phyloP scores from a whole-genome alignment of 2,797 vertebrate genomes.

The Liasis olivaceus region DNA sequence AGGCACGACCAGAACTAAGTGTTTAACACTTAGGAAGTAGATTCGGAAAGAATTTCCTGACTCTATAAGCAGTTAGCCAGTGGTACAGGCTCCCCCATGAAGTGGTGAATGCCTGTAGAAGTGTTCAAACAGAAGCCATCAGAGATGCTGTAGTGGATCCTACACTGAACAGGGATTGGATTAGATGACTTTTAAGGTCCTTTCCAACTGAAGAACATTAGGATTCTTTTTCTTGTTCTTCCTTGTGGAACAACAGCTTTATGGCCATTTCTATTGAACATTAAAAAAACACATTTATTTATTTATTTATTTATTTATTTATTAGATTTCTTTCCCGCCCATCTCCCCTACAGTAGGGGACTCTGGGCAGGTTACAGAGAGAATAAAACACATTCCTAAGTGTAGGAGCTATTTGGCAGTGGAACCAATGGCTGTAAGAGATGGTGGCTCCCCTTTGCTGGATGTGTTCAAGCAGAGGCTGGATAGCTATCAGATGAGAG shows the following conservation, averaged over 20 bases:
- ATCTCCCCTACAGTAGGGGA: no score
- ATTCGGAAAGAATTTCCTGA: background rate
- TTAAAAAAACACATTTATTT: no score
- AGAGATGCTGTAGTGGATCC: background rate
- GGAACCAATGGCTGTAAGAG: background rate
- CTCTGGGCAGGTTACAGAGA: no score
- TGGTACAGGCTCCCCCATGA: background rate
- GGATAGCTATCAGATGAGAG: background rate
- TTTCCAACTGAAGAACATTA: background rate
- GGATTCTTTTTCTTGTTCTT: background rate
- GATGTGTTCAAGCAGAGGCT: background rate
- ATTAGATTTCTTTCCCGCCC: no score
- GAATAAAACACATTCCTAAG: background rate
- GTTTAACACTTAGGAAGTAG: background rate
- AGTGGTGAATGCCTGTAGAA: background rate
- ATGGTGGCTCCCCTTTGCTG: background rate
- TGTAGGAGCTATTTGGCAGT: background rate
- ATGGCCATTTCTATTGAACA: background rate
- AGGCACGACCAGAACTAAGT: background rate
- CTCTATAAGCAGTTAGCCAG: background rate
- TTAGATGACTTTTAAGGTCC: background rate
- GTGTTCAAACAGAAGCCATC: background rate
- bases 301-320: no score
- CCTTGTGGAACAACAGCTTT: background rate
- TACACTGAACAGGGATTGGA: background rate